Percentiles rank a stretch among this genome's conserved stretches.
phyloP scores from a whole-genome alignment of 2,888 invertebrate genomes.

The Drosophila vallismaia region DNA sequence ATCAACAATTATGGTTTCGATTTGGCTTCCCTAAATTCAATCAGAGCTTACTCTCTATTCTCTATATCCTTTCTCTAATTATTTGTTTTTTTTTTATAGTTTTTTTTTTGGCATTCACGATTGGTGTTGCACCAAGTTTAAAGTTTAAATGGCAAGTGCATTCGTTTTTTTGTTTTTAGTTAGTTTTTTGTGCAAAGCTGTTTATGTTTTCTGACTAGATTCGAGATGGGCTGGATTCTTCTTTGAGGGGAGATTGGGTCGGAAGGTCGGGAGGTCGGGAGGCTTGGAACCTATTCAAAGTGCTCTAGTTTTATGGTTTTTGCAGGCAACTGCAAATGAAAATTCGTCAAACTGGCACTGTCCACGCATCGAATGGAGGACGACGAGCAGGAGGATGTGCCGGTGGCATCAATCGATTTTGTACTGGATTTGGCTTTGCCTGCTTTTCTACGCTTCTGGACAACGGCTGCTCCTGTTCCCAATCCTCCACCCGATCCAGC shows the following conservation, averaged over 20 bases:
- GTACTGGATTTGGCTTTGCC: not conserved
- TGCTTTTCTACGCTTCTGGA: constrained; percentile 11
- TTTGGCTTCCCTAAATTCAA: constrained; percentile 46
- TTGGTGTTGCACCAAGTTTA: constrained; percentile 13
- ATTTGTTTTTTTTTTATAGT: constrained; percentile 15
- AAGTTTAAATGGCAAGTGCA: constrained; percentile 37
- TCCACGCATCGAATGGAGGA: constrained; percentile 74
- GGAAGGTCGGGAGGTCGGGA: no score
- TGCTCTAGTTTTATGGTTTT: constrained; percentile 80
- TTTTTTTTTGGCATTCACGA: constrained; percentile 31
- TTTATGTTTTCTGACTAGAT: constrained; percentile 32
- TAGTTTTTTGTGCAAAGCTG: constrained; percentile 14
- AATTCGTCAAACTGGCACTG: constrained; percentile 55
- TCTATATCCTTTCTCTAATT: no score
- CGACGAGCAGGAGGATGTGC: not conserved
- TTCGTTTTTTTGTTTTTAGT: not conserved
- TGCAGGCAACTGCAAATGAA: constrained; percentile 51
- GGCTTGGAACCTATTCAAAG: constrained; percentile 56
- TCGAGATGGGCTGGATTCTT: constrained; percentile 27
- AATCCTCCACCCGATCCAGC: not conserved
- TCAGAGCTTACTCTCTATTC: constrained; percentile 1
- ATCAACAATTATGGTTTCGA: constrained; percentile 37
- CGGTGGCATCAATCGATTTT: not conserved
- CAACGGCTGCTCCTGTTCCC: not conserved
- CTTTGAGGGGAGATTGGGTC: not conserved